Percentiles rank a stretch among this genome's conserved stretches.
Conservation (phyloP, 2,113 vertebrate species). For the Thermophis baileyi region DNA sequence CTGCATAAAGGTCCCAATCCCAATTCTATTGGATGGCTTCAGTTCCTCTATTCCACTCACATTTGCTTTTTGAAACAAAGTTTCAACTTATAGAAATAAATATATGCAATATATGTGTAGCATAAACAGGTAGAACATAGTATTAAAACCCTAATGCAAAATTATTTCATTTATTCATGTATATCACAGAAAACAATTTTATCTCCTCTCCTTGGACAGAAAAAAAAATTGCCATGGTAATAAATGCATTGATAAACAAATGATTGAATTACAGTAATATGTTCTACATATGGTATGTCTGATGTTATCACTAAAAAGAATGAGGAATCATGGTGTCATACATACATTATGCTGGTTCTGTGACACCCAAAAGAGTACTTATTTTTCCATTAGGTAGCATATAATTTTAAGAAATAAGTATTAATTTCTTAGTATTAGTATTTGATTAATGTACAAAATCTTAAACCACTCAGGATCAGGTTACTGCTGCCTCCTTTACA, state of each 20-base stretch:
- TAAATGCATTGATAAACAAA: neutral
- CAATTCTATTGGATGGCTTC: neutral
- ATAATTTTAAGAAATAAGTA: neutral
- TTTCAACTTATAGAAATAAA: neutral
- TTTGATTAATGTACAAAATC: neutral
- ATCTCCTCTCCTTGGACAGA: neutral
- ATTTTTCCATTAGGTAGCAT: neutral
- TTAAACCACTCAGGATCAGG: neutral
- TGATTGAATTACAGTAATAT: neutral
- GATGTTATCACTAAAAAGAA: neutral
- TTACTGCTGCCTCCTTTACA: neutral
- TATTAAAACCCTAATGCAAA: neutral
- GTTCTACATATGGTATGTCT: neutral
- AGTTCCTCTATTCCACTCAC: neutral
- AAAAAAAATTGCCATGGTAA: neutral
- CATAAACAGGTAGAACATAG: neutral
- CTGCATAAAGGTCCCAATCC: neutral
- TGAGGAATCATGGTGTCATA: neutral
- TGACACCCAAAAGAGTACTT: neutral
- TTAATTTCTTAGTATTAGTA: neutral
- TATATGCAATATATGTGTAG: neutral
- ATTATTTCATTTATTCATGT: neutral
- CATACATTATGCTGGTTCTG: neutral
- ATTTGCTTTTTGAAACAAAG: neutral
- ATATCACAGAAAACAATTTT: neutral